Conservation (phyloP, 2,113 vertebrate genomes). For the Neolamprologus tretocephalus region DNA sequence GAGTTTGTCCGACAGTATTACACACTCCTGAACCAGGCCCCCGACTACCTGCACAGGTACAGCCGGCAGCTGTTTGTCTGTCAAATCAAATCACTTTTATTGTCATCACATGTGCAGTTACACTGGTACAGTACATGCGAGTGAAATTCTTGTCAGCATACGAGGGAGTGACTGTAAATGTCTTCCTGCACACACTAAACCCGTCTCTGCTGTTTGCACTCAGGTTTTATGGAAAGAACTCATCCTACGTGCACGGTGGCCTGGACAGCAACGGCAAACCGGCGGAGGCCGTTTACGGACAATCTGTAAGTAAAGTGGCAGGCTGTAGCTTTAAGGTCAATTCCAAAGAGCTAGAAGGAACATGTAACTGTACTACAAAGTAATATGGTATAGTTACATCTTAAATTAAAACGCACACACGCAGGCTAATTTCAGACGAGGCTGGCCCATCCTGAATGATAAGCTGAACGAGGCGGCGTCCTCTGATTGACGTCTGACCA, state of each 20-base stretch:
- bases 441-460: not conserved
- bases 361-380: not conserved
- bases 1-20: constrained; percentile 99
- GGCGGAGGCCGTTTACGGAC: constrained; percentile 90
- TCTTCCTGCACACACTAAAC: not conserved
- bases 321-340: not conserved
- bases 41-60: constrained; percentile 96
- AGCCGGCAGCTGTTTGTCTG: rapidly evolving
- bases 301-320: constrained; percentile 76
- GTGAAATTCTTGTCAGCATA: not conserved
- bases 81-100: not conserved
- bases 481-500: not conserved
- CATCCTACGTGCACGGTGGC: constrained; percentile 95
- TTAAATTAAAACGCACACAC: not conserved
- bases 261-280: constrained; percentile 93
- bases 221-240: constrained; percentile 98
- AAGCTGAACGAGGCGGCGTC: not conserved
- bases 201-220: not conserved
- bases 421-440: not conserved
- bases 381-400: not conserved
- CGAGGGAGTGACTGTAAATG: not conserved
- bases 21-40: constrained; percentile 94
- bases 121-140: not conserved
- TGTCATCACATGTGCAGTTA: not conserved
- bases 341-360: not conserved